Evolutionary conservation across 2,888 invertebrate species (phyloP).

Genomic region (Chirona hameri): DNA sequence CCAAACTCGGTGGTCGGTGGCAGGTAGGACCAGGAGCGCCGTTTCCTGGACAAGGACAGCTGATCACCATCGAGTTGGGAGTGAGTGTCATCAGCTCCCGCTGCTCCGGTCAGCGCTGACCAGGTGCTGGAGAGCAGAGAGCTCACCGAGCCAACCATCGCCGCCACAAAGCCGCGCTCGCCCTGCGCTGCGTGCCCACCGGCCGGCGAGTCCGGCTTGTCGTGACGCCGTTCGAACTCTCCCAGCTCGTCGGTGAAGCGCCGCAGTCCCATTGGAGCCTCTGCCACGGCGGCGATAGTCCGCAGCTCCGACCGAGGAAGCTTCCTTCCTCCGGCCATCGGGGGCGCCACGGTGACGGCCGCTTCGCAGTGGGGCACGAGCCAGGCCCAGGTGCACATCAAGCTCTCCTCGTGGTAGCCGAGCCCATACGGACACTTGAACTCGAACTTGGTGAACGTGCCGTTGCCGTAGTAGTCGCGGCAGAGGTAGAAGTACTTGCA

Average conservation of each 20-base stretch:
- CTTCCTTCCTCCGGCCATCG: neutral
- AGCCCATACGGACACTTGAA: conserved; percentile 76
- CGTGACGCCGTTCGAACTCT: neutral
- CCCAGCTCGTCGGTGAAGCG: neutral
- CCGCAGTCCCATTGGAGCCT: neutral
- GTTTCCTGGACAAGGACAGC: neutral
- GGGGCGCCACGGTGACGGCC: conserved; percentile 48
- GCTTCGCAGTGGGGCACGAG: conserved; percentile 62
- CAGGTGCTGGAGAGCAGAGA: neutral
- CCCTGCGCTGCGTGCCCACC: neutral
- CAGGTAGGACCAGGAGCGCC: neutral
- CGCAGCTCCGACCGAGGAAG: neutral
- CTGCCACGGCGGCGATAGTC: neutral
- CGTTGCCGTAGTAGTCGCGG: conserved; percentile 48
- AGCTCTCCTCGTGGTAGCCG: conserved; percentile 65
- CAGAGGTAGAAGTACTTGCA: conserved; percentile 82
- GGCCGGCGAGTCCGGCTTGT: neutral
- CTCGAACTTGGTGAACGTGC: conserved; percentile 63
- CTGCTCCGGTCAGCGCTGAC: neutral
- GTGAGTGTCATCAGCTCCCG: neutral
- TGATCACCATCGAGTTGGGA: neutral
- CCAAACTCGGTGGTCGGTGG: neutral
- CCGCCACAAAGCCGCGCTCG: neutral
- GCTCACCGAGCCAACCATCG: neutral
- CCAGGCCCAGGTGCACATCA: conserved; percentile 78